Percentiles rank a stretch among this genome's conserved stretches.
phyloP scores from a whole-genome alignment of 2,797 vertebrate species.

The Adrianichthys oophorus region DNA sequence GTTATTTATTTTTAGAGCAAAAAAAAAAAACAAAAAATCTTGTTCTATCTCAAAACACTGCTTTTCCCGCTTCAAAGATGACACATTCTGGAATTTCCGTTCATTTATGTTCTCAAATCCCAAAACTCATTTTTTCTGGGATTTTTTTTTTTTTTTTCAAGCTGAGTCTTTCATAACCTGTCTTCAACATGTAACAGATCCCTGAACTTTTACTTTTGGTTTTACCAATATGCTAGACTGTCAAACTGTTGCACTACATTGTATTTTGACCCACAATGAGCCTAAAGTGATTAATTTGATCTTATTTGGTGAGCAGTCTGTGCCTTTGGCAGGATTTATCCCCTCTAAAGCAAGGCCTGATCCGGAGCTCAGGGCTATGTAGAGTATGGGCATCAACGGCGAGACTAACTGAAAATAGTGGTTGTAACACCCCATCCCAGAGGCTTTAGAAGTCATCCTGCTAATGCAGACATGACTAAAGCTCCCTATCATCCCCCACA shows the following conservation, averaged over 20 bases:
- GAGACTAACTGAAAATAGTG: conserved; percentile 65
- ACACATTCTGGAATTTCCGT: conserved; percentile 60
- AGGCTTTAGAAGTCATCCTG: conserved; percentile 77
- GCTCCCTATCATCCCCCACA: conserved; percentile 76
- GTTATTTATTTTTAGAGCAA: conserved; percentile 65
- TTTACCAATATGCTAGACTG: conserved; percentile 34
- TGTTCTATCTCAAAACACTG: conserved; percentile 62
- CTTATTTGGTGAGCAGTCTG: conserved; percentile 56
- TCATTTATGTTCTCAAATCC: conserved; percentile 52
- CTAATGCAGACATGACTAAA: conserved; percentile 83
- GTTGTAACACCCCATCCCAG: conserved; percentile 71
- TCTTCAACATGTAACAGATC: conserved; percentile 19
- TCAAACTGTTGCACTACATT: conserved; percentile 32
- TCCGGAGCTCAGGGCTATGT: conserved; percentile 69
- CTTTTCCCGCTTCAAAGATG: conserved; percentile 60
- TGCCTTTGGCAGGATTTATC: conserved; percentile 67
- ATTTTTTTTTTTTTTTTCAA: conserved; percentile 23
- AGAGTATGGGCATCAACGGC: conserved; percentile 53
- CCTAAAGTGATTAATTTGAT: conserved; percentile 52
- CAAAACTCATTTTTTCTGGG: conserved; percentile 36
- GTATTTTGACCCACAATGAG: conserved; percentile 55
- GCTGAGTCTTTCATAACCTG: conserved; percentile 12
- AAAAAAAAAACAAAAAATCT: conserved; percentile 57
- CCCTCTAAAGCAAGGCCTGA: conserved; percentile 72
- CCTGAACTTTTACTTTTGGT: conserved; percentile 27